A percentile compares a stretch with the other conserved stretches of the same genome.
These are phyloP conservation scores for Scaptodrosophila latifasciaeformis DNA, from an alignment of 2,888 invertebrate species.

Conservation along the genomic window DNA sequence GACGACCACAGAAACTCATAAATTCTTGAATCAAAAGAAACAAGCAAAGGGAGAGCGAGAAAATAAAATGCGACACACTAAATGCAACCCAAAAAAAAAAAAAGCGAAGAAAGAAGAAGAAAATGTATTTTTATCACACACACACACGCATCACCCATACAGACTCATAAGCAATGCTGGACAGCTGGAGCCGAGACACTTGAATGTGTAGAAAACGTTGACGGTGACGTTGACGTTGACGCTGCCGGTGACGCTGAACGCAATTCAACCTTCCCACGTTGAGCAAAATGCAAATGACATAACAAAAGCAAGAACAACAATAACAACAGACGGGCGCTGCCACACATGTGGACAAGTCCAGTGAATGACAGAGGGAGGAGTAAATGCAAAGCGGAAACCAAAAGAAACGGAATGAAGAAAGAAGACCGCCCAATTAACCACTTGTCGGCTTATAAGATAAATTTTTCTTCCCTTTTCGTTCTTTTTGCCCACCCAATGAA, in stretches of 20 bases:
- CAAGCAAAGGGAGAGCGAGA: too few relatives aligned
- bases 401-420: conserved; percentile 13
- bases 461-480: conserved; percentile 8
- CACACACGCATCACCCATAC: too few relatives aligned
- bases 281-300: conserved; percentile 54
- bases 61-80: too few relatives aligned
- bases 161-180: too few relatives aligned
- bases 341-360: too few relatives aligned
- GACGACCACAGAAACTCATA: not conserved
- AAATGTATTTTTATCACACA: conserved; percentile 55
- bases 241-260: too few relatives aligned
- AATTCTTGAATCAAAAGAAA: not conserved
- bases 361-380: too few relatives aligned
- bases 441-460: conserved; percentile 51
- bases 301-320: conserved; percentile 25
- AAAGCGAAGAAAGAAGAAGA: conserved; percentile 30
- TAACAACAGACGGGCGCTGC: conserved; percentile 41
- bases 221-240: too few relatives aligned
- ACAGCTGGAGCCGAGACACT: conserved; percentile 39
- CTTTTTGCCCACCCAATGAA: not conserved
- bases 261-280: conserved; percentile 54
- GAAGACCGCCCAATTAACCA: conserved; percentile 21
- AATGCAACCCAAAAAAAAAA: conserved; percentile 2
- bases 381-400: conserved; percentile 25
- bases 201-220: conserved; percentile 20